These are phyloP conservation scores for Chrysolina americana DNA, from an alignment of 2,888 invertebrate genomes.

Conservation along the genomic window DNA sequence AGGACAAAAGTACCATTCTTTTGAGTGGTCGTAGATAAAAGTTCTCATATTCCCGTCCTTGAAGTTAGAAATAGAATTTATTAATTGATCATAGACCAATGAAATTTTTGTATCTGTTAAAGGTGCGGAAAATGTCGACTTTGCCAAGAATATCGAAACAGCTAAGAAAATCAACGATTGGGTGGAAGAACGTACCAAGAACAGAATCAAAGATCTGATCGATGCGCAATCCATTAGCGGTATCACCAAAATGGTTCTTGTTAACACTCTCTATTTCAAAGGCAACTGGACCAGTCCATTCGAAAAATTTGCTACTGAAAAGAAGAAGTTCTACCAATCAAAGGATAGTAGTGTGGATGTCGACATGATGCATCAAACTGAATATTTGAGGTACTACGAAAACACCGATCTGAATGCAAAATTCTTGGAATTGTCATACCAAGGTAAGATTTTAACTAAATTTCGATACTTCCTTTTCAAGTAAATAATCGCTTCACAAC, in stretches of 20 bases:
- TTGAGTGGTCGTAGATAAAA: too few relatives aligned
- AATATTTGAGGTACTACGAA: slow-evolving; percentile 58
- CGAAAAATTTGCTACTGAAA: slow-evolving; percentile 47
- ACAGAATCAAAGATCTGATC: slow-evolving; percentile 62
- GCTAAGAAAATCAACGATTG: slow-evolving; percentile 63
- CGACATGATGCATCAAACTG: slow-evolving; percentile 58
- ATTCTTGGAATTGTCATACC: slow-evolving; percentile 62
- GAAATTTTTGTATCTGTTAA: slow-evolving; percentile 57
- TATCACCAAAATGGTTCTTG: slow-evolving; percentile 59
- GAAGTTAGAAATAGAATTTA: too few relatives aligned
- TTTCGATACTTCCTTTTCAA: background rate
- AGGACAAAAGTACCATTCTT: too few relatives aligned
- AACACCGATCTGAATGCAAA: slow-evolving; percentile 57
- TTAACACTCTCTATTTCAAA: slow-evolving; percentile 65
- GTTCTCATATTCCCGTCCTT: too few relatives aligned
- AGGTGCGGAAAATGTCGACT: slow-evolving; percentile 70
- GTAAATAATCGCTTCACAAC: background rate
- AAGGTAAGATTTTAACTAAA: slow-evolving; percentile 36
- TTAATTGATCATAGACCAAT: background rate
- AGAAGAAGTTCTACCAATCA: slow-evolving; percentile 55
- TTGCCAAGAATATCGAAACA: slow-evolving; percentile 49
- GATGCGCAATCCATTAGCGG: slow-evolving; percentile 49
- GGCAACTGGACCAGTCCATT: slow-evolving; percentile 59
- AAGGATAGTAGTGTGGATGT: slow-evolving; percentile 52
- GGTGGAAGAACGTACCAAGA: slow-evolving; percentile 63